Percentiles rank a stretch among this genome's conserved stretches.
phyloP scores from a whole-genome alignment of 2,797 vertebrate species.

The Avahi laniger region DNA sequence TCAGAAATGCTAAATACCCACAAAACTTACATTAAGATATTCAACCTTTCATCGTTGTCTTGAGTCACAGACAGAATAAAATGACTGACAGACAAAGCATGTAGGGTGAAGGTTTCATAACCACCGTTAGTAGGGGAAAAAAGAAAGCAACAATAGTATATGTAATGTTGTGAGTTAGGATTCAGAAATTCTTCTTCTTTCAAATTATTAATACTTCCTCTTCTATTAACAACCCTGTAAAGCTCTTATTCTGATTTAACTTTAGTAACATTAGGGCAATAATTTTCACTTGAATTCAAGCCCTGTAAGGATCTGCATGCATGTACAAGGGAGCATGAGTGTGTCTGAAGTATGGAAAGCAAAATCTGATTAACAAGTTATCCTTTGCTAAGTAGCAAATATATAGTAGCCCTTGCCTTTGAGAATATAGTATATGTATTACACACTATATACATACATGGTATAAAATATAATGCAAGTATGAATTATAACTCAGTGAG shows the following conservation, averaged over 20 bases:
- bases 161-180: neutral
- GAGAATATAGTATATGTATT: neutral
- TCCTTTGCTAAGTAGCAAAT: neutral
- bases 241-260: neutral
- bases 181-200: neutral
- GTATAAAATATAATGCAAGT: neutral
- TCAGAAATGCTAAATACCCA: neutral
- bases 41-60: neutral
- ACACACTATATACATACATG: neutral
- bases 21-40: neutral
- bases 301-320: neutral
- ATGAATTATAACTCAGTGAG: neutral
- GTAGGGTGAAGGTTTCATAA: neutral
- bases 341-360: slow-evolving; percentile 12
- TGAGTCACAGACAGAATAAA: neutral
- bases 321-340: neutral
- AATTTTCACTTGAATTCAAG: slow-evolving; percentile 6
- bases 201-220: neutral
- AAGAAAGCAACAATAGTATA: neutral
- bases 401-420: neutral
- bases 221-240: neutral
- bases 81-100: neutral
- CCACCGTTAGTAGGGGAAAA: neutral
- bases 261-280: neutral
- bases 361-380: slow-evolving; percentile 6